Percentiles rank a stretch among this genome's conserved stretches.
These are phyloP conservation scores for Calosoma granatense DNA, from an alignment of 1,140 invertebrate species.

Conservation along the genomic window DNA sequence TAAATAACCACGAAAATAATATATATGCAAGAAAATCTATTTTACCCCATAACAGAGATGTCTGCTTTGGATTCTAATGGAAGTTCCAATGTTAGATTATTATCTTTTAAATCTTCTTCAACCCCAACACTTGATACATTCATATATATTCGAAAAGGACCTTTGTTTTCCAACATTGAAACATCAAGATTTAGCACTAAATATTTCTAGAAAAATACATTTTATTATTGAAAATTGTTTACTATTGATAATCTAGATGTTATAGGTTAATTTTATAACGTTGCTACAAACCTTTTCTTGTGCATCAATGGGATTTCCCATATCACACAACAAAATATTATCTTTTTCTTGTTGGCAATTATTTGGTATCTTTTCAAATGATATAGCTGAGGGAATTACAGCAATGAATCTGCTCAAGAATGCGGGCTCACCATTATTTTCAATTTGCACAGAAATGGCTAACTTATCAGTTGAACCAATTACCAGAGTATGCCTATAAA, in stretches of 20 bases:
- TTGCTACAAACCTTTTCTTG: conserved; percentile 4
- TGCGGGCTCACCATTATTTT: conserved; percentile 13
- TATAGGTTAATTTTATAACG: too few species aligned
- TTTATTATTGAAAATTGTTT: not conserved
- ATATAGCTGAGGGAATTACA: not conserved
- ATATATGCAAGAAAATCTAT: not conserved
- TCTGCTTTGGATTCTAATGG: not conserved
- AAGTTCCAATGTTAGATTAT: not conserved
- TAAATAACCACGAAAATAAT: not conserved
- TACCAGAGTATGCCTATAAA: not conserved
- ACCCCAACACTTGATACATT: not conserved
- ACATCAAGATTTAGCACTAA: not conserved
- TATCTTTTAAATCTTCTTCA: not conserved
- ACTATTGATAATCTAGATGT: not conserved
- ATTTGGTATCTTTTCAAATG: conserved; percentile 4
- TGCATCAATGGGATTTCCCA: conserved; percentile 2
- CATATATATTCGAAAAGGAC: not conserved
- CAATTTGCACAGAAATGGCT: not conserved
- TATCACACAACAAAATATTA: conserved; percentile 1
- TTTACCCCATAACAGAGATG: not conserved
- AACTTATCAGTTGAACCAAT: conserved; percentile 7
- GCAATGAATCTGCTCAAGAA: conserved; percentile 2
- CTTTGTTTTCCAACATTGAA: not conserved
- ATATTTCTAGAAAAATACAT: conserved; percentile 4
- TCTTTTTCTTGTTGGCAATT: conserved; percentile 3